Evolutionary conservation across 2,797 vertebrate genomes (phyloP).

Genomic region (Phrynocephalus forsythii): DNA sequence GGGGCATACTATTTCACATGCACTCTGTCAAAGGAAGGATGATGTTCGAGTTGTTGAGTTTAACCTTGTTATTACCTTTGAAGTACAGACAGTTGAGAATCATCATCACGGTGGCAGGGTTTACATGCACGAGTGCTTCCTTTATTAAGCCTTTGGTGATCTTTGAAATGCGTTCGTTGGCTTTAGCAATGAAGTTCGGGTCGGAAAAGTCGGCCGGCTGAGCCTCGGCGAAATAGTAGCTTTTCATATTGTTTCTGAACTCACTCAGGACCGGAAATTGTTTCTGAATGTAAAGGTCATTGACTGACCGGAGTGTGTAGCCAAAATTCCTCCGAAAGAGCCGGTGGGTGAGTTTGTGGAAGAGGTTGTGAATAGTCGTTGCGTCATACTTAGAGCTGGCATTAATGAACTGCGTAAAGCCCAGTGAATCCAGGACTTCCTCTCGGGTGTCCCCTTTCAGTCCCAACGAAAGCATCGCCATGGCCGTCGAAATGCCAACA

Average conservation of each 20-base stretch:
- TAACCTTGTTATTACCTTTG: slow-evolving; percentile 85
- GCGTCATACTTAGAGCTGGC: slow-evolving; percentile 91
- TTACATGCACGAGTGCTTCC: slow-evolving; percentile 87
- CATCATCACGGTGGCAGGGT: slow-evolving; percentile 90
- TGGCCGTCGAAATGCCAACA: slow-evolving; percentile 92
- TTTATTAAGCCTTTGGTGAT: slow-evolving; percentile 94
- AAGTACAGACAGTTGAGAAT: slow-evolving; percentile 97
- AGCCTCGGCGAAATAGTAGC: slow-evolving; percentile 92
- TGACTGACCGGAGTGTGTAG: slow-evolving; percentile 91
- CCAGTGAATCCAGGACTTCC: slow-evolving; percentile 86
- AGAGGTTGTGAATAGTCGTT: slow-evolving; percentile 92
- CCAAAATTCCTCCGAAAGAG: slow-evolving; percentile 96
- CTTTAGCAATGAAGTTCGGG: slow-evolving; percentile 85
- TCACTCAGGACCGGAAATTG: slow-evolving; percentile 80
- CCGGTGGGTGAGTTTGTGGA: slow-evolving; percentile 93
- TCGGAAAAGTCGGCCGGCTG: slow-evolving; percentile 90
- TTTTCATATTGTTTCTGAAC: slow-evolving; percentile 86
- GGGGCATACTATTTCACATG: background rate
- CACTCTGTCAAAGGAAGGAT: background rate
- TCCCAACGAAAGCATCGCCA: slow-evolving; percentile 95
- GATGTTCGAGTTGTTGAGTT: background rate
- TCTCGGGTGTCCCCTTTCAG: slow-evolving; percentile 81
- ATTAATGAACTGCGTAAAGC: slow-evolving; percentile 91
- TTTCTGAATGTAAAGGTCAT: slow-evolving; percentile 89
- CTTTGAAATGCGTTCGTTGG: slow-evolving; percentile 89